phyloP scores from a whole-genome alignment of 2,797 vertebrate genomes.

The Rhynchonycteris naso region DNA sequence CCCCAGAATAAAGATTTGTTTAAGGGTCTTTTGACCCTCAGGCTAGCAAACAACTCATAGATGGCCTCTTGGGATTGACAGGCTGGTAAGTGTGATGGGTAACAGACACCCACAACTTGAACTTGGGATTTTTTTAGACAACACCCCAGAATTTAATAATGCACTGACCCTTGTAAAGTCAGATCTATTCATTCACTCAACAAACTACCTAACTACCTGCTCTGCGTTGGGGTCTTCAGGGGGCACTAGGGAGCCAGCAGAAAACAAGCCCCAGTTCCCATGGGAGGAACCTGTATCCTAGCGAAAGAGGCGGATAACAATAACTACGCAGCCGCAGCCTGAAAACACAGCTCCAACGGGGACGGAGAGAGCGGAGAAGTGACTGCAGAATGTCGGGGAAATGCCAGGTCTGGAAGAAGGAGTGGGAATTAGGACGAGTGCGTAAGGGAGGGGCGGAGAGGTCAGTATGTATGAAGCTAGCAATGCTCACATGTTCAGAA shows the following conservation, averaged over 20 bases:
- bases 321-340: rapidly evolving
- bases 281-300: background rate
- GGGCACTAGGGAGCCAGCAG: background rate
- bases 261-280: background rate
- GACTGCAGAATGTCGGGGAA: background rate
- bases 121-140: background rate
- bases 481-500: background rate
- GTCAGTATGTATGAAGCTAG: background rate
- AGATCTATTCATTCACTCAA: background rate
- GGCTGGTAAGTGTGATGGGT: background rate
- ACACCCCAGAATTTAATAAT: background rate
- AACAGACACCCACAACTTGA: background rate
- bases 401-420: background rate
- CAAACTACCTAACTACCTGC: background rate
- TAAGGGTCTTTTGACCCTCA: background rate
- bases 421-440: background rate
- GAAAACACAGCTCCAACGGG: background rate
- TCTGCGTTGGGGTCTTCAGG: background rate
- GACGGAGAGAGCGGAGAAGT: background rate
- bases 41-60: background rate
- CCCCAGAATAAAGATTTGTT: background rate
- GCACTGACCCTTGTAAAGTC: background rate
- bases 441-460: background rate
- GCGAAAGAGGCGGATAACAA: background rate
- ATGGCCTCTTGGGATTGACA: background rate